phyloP scores from a whole-genome alignment of 2,797 vertebrate genomes.

The Sphaeramia orbicularis region DNA sequence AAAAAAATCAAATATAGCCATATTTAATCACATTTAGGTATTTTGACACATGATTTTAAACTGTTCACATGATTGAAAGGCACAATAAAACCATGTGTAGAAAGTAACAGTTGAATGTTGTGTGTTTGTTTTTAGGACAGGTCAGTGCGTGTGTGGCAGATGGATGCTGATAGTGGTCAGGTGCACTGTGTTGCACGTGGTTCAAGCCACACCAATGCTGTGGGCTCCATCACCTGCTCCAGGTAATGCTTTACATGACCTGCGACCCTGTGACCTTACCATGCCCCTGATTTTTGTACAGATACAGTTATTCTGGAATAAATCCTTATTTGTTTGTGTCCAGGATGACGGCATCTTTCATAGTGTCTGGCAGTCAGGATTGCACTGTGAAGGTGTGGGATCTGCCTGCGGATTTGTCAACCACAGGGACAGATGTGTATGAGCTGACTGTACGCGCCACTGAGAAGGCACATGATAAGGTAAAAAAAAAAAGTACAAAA shows the following conservation, averaged over 20 bases:
- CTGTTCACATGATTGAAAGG: background rate
- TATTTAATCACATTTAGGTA: background rate
- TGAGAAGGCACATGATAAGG: conserved; percentile 92
- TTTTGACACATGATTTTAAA: background rate
- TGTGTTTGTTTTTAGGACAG: conserved; percentile 87
- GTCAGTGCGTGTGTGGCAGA: conserved; percentile 90
- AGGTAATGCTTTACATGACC: conserved; percentile 81
- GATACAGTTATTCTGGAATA: background rate
- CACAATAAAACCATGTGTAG: background rate
- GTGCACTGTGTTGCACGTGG: conserved; percentile 91
- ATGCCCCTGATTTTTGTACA: no score
- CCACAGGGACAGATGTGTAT: conserved; percentile 44
- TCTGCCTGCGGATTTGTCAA: conserved; percentile 81
- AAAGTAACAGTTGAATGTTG: background rate
- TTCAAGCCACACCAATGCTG: conserved; percentile 88
- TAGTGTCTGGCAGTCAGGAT: conserved; percentile 96
- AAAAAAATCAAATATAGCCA: background rate
- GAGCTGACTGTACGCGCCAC: conserved; percentile 85
- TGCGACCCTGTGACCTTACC: no score
- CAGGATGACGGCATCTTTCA: conserved; percentile 90
- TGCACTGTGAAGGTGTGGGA: conserved; percentile 96
- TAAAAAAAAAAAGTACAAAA: conserved; percentile 15
- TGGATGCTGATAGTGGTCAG: conserved; percentile 83
- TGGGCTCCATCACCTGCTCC: conserved; percentile 92
- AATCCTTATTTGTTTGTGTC: background rate